Evolutionary conservation across 2,888 invertebrate genomes (phyloP).

Genomic region (Sepiola atlantica): DNA sequence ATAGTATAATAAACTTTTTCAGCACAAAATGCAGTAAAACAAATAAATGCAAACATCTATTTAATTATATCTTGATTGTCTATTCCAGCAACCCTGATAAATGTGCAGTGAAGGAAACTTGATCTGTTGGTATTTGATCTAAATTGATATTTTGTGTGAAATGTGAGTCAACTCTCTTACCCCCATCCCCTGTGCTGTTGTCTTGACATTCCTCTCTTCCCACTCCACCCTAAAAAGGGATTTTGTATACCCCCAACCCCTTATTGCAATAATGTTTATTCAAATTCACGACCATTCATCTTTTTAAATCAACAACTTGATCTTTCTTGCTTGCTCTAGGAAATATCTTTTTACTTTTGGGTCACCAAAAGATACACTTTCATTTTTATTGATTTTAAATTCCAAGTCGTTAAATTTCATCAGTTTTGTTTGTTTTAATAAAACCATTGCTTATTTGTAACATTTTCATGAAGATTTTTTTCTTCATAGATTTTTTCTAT

Average conservation of each 20-base stretch:
- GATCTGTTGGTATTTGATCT: not conserved
- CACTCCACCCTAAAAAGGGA: not conserved
- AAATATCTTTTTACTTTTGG: not conserved
- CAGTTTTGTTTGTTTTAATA: not conserved
- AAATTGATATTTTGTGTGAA: not conserved
- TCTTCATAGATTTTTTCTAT: no score
- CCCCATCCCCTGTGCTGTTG: not conserved
- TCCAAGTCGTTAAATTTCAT: not conserved
- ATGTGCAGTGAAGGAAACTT: not conserved
- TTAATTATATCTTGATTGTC: no score
- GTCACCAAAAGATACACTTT: not conserved
- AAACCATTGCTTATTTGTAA: not conserved
- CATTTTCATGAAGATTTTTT: not conserved
- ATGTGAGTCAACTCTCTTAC: no score
- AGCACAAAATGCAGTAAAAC: no score
- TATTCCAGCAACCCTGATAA: not conserved
- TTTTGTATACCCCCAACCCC: not conserved
- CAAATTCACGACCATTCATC: not conserved
- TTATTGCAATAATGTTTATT: not conserved
- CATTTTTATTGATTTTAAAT: not conserved
- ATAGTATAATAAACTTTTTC: no score
- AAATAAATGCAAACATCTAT: no score
- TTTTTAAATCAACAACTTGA: conserved; percentile 3
- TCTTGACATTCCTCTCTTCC: not conserved
- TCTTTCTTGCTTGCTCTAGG: not conserved